Evolutionary conservation across 2,888 invertebrate genomes (phyloP), one percentile per base, ranked within the genome.

Genomic region (Thecophora atra): DNA sequence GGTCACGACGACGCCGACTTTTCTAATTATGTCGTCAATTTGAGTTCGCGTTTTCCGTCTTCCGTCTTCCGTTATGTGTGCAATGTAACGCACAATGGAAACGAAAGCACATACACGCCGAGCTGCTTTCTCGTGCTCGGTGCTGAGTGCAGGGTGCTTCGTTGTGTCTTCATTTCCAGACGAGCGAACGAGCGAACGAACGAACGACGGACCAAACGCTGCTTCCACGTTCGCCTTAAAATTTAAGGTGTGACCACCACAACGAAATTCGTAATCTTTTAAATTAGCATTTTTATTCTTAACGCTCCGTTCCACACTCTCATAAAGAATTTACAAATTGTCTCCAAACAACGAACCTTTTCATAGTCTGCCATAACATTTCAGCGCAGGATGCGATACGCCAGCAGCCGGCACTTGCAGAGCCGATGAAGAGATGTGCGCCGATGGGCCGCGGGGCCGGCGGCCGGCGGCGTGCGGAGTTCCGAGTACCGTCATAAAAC

Each of bases 321-420:
- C 80, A 82, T 82, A 82, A 83, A 82, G 81, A 82, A 83, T 82
- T 83, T 83, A 83, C 83, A 83, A 82, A 82, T 83, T 82, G 83
- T 83, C 80, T 75, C 67, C 76, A 76, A 73, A 44, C 51, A 62
- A 68, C 64, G 68, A 71, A 71, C 71, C 64, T 71, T 65, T 71
- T 71, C 65, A 71, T 70, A 52, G 70, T 37, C 51, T 63, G 63
- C 70, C 70, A 70, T 70, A 70, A 70, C 70, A 70, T 70, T 63
- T 37, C 72, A 71, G 67, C 71, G 42, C 58, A 56, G 67, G 70
- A 69, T 64, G 64, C 66, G 67, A 37, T 65, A 66, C 72, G 63
- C 56, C 56, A 26, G 26, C 19, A 7, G 72, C 74, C 60, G 73
- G n/a, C 78, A 15, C 44, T 37, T 24, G 67, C 42, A 28, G 68